Evolutionary conservation across 2,888 invertebrate species (phyloP).

Genomic region (Cheilosia impressa): DNA sequence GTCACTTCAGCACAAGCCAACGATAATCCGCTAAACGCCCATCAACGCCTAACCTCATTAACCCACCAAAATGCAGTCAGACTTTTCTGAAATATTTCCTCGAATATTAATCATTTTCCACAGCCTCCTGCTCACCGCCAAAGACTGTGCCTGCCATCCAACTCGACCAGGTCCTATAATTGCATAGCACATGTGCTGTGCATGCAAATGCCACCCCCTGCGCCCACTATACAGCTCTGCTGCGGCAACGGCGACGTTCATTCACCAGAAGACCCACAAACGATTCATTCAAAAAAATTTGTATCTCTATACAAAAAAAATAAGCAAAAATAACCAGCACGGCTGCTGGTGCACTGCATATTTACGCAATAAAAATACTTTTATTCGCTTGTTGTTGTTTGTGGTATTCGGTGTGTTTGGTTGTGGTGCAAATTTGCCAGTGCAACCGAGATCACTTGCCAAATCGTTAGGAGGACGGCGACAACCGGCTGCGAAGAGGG

Average conservation of each 20-base stretch:
- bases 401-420: constrained; percentile 43
- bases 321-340: background rate
- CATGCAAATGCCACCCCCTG: constrained; percentile 28
- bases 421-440: constrained; percentile 36
- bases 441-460: constrained; percentile 28
- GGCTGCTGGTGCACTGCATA: constrained; percentile 49
- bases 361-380: constrained; percentile 54
- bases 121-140: background rate
- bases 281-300: constrained; percentile 70
- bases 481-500: background rate
- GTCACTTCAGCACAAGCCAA: constrained; percentile 63
- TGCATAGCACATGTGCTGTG: constrained; percentile 45
- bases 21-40: constrained; percentile 69
- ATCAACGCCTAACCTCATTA: constrained; percentile 73
- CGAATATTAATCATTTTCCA: constrained; percentile 65
- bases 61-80: constrained; percentile 53
- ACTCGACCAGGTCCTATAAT: constrained; percentile 36
- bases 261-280: constrained; percentile 73
- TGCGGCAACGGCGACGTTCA: constrained; percentile 54
- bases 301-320: constrained; percentile 41
- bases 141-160: background rate
- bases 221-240: constrained; percentile 1
- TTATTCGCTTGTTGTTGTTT: constrained; percentile 29
- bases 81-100: constrained; percentile 48
- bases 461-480: background rate